Base-by-base conservation (phyloP, 2,797 vertebrate genomes). In the Coregonus suidteri region DNA sequence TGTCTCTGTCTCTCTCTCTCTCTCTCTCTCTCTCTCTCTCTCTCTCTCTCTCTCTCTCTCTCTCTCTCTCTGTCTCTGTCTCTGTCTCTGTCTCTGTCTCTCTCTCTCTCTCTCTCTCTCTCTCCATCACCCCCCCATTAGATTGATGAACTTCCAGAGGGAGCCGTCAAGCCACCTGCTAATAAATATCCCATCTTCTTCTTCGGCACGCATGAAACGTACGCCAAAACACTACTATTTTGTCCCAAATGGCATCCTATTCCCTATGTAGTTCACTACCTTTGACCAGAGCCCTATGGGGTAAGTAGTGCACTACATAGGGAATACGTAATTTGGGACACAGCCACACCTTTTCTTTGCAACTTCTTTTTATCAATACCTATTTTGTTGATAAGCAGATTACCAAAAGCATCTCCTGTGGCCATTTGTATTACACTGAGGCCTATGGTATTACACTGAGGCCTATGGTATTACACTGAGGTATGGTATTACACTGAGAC, bases 141-240 rank as follows among this genome's bases (percentile, higher is more conserved):
- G 98, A 99, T 99, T 85, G 98, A 99, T 90, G 98, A 99, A 91
- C 96, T 99, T 82, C 97, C 98, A n/a, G 98, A 99, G 88, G 98
- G 98, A 90, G 97, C 98, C 0, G 97, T 99, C 90, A 99, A 99
- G 85, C 98, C 98, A 56, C 97, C 98, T 79, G 97, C 98, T 91
- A 99, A 98, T 92, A 99, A 99, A 89, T 97, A 98, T 73, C 97
- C 98, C 62, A 99, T 99, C 92, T 99, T 99, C 95, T 99, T 99
- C 93, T 99, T 98, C 15, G 98, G 98, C 83, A 99, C 98, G 81
- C 98, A 99, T 41, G 97, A 99, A 93, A 99, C 98, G 98, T 99
- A 96, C 91, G 96, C 93, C 64, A 15, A 41, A 1, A 41, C 31
- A 67, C 56, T 30, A 35, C 66, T 62, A 67, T 59, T 3, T 3